A percentile compares a stretch with the other conserved stretches of the same genome.
Evolutionary conservation across 2,888 invertebrate species (phyloP).

Genomic region (Drosophila engyochracea): DNA sequence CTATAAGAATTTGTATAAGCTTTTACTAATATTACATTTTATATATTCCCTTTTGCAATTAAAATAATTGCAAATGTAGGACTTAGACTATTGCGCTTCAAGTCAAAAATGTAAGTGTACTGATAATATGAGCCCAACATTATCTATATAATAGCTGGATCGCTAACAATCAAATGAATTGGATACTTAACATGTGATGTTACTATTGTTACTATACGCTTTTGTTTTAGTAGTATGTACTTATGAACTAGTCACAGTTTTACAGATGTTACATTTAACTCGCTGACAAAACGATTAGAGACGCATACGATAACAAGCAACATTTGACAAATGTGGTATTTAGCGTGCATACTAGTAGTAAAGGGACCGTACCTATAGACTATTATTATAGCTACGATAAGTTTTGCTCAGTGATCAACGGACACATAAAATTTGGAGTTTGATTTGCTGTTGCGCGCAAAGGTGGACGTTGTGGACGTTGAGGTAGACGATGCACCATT

Average conservation of each 20-base stretch:
- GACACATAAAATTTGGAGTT: conserved; percentile 85
- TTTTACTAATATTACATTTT: not conserved
- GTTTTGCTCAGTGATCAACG: conserved; percentile 79
- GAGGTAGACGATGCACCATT: conserved; percentile 75
- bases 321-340: conserved; percentile 17
- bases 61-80: not conserved
- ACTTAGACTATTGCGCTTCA: not conserved
- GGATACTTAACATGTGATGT: not conserved
- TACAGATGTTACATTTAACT: conserved; percentile 8
- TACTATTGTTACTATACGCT: not conserved
- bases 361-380: conserved; percentile 39
- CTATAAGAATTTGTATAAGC: not conserved
- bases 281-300: conserved; percentile 14
- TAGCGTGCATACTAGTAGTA: conserved; percentile 27
- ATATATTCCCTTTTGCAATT: not conserved
- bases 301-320: conserved; percentile 26
- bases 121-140: not conserved
- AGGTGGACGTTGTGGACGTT: conserved; percentile 67
- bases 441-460: conserved; percentile 83
- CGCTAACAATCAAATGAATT: not conserved
- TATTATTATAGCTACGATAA: conserved; percentile 12
- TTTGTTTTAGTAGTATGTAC: conserved; percentile 6
- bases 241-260: conserved; percentile 16
- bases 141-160: not conserved
- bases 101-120: not conserved